Base-by-base conservation (phyloP, 2,888 invertebrate genomes). In the Agrochola litura region DNA sequence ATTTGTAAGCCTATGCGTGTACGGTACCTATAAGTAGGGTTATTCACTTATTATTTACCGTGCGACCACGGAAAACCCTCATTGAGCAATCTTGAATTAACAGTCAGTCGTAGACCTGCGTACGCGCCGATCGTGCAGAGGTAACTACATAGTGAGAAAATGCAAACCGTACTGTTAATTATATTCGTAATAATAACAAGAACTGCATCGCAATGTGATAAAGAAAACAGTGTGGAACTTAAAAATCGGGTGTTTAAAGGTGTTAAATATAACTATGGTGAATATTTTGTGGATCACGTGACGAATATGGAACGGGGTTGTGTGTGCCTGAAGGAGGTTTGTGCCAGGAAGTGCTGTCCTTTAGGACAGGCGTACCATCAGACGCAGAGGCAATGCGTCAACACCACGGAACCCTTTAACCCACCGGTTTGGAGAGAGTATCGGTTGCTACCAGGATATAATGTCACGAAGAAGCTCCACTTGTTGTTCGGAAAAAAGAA, bases 261-360 rank as follows among this genome's bases (percentile, higher is more conserved):
- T 6, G 73, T 92, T 6, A 84, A 54, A 49, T 95, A 93, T 54
- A 78, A 86, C 0, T 82, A 76, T 22, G 83, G 89, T 16, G 93
- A 95, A 80, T 94, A 94, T 78, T 92, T 85, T 76, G 76, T 87
- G 3, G 91, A 94, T 61, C 85, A 88, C 4, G 86, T 83, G 3
- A 91, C 88, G 0, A 83, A 89, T 1, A 68, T 75, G 14, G 82
- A 91, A 70, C 88, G 91, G 66, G 94, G 93, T 0, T 95, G 94
- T 87, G 79, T 93, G 12, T 94, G 94, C 67, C 79, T 81, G 5
- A 93, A 94, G 64, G 88, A 91, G 61, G 83, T 76, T 4, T 95
- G 95, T 76, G 73, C 94, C 0, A 83, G 89, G 4, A 96, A 96
- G 76, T 96, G 96, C 46, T 96, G 96, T 76, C 92, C 93, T 0